Evolutionary conservation across 2,797 vertebrate genomes (phyloP), one percentile per base, ranked within the genome.

Genomic region (Macrochelys suwanniensis): DNA sequence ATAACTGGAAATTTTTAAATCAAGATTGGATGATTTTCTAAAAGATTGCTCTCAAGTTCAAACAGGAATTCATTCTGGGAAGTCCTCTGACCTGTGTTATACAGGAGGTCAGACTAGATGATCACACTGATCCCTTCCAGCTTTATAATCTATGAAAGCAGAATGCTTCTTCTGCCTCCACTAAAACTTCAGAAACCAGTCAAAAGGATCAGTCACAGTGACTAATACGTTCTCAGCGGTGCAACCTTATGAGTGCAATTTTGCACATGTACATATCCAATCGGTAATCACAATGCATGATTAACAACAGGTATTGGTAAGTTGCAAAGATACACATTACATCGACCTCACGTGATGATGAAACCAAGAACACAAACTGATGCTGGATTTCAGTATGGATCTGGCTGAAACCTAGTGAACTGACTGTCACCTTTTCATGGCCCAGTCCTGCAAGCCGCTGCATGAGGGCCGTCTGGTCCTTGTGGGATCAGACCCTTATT

Each of bases 201-300:
- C 76, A 17, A 82, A 11, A n/a, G 31, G 11, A 50, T 53, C 9
- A 76, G 45, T 16, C 7, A 88, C 23, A 82, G n/a, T 42, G 68
- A 82, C 33, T 42, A 78, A 11, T 57, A 81, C 31, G 57, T 45
- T 28, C 13, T 50, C 77, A 37, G 13, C 1, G 71, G 45, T 88
- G 12, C 54, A 83, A 83, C 13, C 13, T 84, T 47, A 61, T 10
- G 19, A 5, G 19, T 0, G 0, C 33, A 3, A 37, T 68, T 86
- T 37, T 17, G 28, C 19, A 28, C 33, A 16, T 33, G 59, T 0
- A 0, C 12, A 11, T 19, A 42, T 5, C 37, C 19, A 9, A 25
- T 59, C 10, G 31, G 33, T 42, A 42, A 77, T 17, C 56, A 57
- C 25, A 19, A 1, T 13, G 50, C 3, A 28, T 15, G 19, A 2